phyloP scores from a whole-genome alignment of 2,888 invertebrate genomes.

The Papilio protenor region DNA sequence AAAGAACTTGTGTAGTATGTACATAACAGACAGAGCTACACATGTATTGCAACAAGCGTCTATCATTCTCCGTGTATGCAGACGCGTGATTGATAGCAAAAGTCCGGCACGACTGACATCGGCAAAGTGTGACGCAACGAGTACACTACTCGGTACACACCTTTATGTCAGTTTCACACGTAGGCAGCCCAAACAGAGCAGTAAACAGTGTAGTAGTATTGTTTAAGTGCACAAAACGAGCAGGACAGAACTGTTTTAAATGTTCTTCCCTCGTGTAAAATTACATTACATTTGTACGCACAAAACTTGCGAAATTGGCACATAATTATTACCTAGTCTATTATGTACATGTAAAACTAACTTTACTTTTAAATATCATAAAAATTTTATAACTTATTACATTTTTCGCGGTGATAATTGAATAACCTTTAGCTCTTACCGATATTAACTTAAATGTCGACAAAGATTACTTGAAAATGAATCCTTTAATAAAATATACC shows the following conservation, averaged over 20 bases:
- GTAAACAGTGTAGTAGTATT: not conserved
- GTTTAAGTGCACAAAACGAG: not conserved
- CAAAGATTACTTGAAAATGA: not conserved
- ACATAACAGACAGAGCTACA: not conserved
- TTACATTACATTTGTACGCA: not conserved
- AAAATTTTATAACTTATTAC: not conserved
- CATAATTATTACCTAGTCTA: not conserved
- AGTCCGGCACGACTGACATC: slow-evolving; percentile 8
- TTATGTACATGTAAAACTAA: not conserved
- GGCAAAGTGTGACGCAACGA: slow-evolving; percentile 8
- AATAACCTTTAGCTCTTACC: not conserved
- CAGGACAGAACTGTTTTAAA: not conserved
- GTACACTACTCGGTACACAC: not conserved
- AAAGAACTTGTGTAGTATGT: not conserved
- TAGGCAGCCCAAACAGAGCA: not conserved
- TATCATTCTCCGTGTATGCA: not conserved
- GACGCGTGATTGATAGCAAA: slow-evolving; percentile 17
- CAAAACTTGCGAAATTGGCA: slow-evolving; percentile 3
- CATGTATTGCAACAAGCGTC: slow-evolving; percentile 18
- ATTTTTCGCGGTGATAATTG: not conserved
- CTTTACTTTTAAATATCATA: not conserved
- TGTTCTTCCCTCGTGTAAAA: not conserved
- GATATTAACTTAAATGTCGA: not conserved
- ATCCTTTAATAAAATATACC: not conserved
- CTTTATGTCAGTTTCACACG: not conserved